Evolutionary conservation across 2,797 vertebrate genomes (phyloP).

Genomic region (Poeciliopsis presidionis): DNA sequence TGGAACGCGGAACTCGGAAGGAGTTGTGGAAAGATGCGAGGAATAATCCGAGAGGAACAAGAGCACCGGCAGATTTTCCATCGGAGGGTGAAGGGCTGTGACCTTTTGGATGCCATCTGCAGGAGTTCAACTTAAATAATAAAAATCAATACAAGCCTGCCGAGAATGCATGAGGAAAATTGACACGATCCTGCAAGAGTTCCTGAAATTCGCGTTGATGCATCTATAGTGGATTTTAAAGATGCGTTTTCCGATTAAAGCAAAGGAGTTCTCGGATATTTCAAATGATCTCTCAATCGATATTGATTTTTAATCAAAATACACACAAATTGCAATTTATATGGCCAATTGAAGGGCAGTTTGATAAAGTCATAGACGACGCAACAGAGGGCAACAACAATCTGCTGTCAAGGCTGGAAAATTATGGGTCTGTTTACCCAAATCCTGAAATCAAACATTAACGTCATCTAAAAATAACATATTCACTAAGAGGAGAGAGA

Average conservation of each 20-base stretch:
- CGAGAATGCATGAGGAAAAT: background rate
- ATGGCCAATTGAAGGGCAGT: background rate
- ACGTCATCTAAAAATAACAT: background rate
- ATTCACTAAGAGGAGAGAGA: background rate
- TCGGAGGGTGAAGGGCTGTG: slow-evolving; percentile 16
- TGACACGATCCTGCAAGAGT: background rate
- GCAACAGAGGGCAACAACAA: no score
- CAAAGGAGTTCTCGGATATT: background rate
- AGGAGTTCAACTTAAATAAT: slow-evolving; percentile 24
- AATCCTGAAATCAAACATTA: background rate
- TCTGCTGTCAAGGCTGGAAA: background rate
- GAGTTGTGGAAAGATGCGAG: slow-evolving; percentile 51
- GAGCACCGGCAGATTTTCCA: slow-evolving; percentile 3
- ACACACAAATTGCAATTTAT: background rate
- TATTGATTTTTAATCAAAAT: background rate
- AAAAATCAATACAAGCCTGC: slow-evolving; percentile 18
- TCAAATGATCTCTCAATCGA: background rate
- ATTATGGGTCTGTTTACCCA: background rate
- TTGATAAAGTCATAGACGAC: background rate
- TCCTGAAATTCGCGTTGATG: background rate
- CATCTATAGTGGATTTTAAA: background rate
- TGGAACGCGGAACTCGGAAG: slow-evolving; percentile 41
- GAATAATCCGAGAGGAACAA: slow-evolving; percentile 10
- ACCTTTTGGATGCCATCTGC: slow-evolving; percentile 24
- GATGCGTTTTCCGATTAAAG: background rate